Base-by-base conservation (phyloP, 2,888 invertebrate species). In the Pollenia amentaria region DNA sequence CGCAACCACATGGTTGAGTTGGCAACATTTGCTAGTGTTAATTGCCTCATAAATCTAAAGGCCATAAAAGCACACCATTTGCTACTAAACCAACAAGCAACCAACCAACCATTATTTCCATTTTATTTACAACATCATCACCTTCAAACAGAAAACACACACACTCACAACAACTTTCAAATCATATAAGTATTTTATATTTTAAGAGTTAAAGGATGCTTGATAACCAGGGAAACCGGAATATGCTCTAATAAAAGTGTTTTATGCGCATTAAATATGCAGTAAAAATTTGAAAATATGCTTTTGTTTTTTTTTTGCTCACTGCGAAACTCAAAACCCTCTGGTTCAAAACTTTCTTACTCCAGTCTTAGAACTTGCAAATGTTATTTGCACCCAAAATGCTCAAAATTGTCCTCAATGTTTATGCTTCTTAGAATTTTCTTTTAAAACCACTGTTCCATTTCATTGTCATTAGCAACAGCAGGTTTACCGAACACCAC, bases 21-120 rank as follows among this genome's bases (percentile, higher is more conserved):
- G 84, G 60, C 70, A 84, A 48, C 76, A 81, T 69, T 84, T 79
- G 73, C 44, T 81, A 67, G 77, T 81, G 84, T 77, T 87, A 87
- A 87, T 84, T 87, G 80, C 80, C 84, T 72, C 84, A 81, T 84
- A 87, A 85, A 87, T 83, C 79, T 83, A 67, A 67, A 79, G 75
- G 79, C 76, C 62, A 88, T 80, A 85, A 88, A 86, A 87, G 64
- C 51, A 62, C 29, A 84, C 44, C 14, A 53, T 42, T 29, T 55
- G 21, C 57, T 72, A 55, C 40, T 84, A 88, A 86, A 84, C 87
- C 79, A 79, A 87, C 85, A 89, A 2, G n/a, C 57, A 57, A 57
- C 38, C 57, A 88, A 60, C 16, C 18, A 18, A 8, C 55, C 2
- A 44, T 77, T 70, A 70, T 62, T 70, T 62, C 51, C 42, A 42